Evolutionary conservation across 2,113 vertebrate genomes (phyloP).

Genomic region (Caranx melampygus): DNA sequence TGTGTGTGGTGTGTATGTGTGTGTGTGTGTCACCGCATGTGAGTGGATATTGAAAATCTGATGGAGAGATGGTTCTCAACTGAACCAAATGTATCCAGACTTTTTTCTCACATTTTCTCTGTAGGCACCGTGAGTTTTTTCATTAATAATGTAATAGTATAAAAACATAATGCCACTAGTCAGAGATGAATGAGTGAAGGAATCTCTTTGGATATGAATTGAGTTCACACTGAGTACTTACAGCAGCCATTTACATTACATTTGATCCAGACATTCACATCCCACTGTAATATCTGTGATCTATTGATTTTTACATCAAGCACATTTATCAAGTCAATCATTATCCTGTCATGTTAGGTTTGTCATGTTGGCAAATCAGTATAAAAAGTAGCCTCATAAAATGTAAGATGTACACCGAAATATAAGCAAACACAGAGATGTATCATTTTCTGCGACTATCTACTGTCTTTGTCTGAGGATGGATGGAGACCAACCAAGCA

Average conservation of each 20-base stretch:
- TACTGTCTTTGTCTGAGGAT: background rate
- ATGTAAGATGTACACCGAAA: too few relatives aligned
- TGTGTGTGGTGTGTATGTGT: constrained; percentile 21
- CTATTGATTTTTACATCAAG: too few relatives aligned
- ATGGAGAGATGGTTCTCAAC: constrained; percentile 1
- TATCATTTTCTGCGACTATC: background rate
- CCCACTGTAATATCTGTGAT: too few relatives aligned
- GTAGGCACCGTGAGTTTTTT: background rate
- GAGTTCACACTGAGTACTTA: too few relatives aligned
- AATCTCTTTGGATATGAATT: too few relatives aligned
- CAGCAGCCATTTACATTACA: too few relatives aligned
- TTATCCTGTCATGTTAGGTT: too few relatives aligned
- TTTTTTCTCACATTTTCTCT: background rate
- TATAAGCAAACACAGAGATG: background rate
- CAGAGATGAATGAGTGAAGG: background rate
- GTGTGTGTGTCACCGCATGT: background rate
- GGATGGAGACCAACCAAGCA: background rate
- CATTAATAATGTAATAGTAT: background rate
- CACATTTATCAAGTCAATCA: too few relatives aligned
- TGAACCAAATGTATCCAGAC: constrained; percentile 12
- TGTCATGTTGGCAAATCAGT: too few relatives aligned
- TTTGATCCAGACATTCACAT: too few relatives aligned
- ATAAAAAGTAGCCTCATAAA: too few relatives aligned
- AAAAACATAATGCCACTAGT: background rate
- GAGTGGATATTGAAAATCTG: background rate